A percentile compares a stretch with the other conserved stretches of the same genome.
Evolutionary conservation across 2,888 invertebrate genomes (phyloP).

Genomic region (Nemapogon koenigi): DNA sequence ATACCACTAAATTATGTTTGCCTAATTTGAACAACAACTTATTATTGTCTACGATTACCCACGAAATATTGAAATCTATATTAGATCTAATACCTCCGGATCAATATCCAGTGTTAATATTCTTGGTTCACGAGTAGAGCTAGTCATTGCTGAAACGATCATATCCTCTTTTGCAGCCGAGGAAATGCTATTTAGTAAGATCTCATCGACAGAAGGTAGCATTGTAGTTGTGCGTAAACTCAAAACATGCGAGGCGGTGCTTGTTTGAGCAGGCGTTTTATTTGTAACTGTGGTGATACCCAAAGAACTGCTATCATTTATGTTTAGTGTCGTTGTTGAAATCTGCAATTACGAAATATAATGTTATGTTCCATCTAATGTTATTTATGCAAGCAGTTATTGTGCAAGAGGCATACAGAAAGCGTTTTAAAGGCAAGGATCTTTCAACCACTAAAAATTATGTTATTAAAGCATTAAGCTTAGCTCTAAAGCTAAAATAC

Average conservation of each 20-base stretch:
- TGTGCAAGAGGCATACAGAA: conserved; percentile 38
- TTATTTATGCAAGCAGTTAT: conserved; percentile 20
- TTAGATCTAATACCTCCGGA: conserved; percentile 68
- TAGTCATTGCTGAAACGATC: conserved; percentile 58
- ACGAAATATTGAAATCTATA: too few species aligned
- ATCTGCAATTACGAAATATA: conserved; percentile 61
- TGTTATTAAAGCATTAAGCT: conserved; percentile 10
- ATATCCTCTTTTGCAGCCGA: conserved; percentile 67
- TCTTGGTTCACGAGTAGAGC: conserved; percentile 59
- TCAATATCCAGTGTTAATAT: conserved; percentile 68
- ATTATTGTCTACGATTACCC: too few species aligned
- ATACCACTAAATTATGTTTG: too few species aligned
- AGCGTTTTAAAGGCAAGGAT: conserved; percentile 21
- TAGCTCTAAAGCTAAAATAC: conserved; percentile 17
- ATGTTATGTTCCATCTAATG: conserved; percentile 34
- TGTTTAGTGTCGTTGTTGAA: conserved; percentile 52
- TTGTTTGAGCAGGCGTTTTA: conserved; percentile 53
- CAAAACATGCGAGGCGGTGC: conserved; percentile 64
- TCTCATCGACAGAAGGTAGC: conserved; percentile 66
- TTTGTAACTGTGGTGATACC: conserved; percentile 52
- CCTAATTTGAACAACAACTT: too few species aligned
- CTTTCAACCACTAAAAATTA: too few species aligned
- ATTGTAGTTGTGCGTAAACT: conserved; percentile 64
- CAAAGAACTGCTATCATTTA: conserved; percentile 55
- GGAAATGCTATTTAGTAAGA: conserved; percentile 68